These are phyloP conservation scores for Rugalucina vietnamica DNA, from an alignment of 2,888 invertebrate genomes.

Conservation along the genomic window DNA sequence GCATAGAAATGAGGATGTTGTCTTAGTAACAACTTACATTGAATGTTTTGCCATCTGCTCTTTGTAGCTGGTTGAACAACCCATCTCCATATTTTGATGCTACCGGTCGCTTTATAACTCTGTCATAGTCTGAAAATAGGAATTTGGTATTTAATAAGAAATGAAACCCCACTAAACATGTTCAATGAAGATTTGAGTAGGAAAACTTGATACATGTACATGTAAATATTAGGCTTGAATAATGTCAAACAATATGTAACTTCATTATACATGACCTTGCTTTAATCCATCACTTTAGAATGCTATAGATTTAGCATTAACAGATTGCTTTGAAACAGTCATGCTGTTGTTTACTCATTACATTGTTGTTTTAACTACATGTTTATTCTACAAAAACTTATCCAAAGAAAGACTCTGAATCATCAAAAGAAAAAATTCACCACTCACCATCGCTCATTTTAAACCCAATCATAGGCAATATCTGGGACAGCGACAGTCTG, in stretches of 20 bases:
- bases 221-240: too few relatives aligned
- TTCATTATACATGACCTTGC: neutral
- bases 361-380: too few relatives aligned
- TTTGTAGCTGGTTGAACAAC: conserved; percentile 76
- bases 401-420: neutral
- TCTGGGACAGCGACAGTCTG: conserved; percentile 76
- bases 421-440: neutral
- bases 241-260: too few relatives aligned
- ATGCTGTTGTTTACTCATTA: too few relatives aligned
- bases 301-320: too few relatives aligned
- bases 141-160: neutral
- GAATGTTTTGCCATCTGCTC: conserved; percentile 80
- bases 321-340: too few relatives aligned
- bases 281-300: neutral
- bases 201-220: too few relatives aligned
- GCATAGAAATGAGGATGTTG: too few relatives aligned
- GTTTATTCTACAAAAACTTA: too few relatives aligned
- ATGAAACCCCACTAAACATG: too few relatives aligned
- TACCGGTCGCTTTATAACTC: conserved; percentile 78
- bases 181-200: too few relatives aligned
- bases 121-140: conserved; percentile 78
- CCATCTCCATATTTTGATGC: conserved; percentile 81
- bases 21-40: conserved; percentile 80
- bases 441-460: conserved; percentile 81
- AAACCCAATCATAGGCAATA: conserved; percentile 82